Percentiles rank a stretch among this genome's conserved stretches.
phyloP scores from a whole-genome alignment of 2,888 invertebrate species.

The Drosophila engyochracea region DNA sequence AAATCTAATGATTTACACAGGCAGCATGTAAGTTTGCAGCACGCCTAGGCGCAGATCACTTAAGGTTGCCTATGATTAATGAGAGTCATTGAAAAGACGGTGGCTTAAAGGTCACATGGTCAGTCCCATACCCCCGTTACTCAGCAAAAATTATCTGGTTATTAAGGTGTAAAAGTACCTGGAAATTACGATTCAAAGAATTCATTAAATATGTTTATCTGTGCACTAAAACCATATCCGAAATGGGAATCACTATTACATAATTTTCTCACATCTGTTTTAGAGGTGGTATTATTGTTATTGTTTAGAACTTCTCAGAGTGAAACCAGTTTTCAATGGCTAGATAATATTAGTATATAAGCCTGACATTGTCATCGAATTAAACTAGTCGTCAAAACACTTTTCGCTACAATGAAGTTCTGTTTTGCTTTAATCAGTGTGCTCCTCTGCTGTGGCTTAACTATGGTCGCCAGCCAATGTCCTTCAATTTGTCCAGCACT shows the following conservation, averaged over 20 bases:
- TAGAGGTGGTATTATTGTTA: background rate
- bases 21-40: slow-evolving; percentile 7
- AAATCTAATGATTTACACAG: slow-evolving; percentile 5
- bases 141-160: background rate
- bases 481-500: slow-evolving; percentile 13
- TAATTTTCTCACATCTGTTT: background rate
- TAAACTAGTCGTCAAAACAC: slow-evolving; percentile 4
- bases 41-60: background rate
- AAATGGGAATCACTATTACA: slow-evolving; percentile 10
- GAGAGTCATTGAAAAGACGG: background rate
- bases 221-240: background rate
- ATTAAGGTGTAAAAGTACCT: slow-evolving; percentile 5
- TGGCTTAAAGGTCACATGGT: slow-evolving; percentile 15
- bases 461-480: slow-evolving; percentile 8
- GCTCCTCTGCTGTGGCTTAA: slow-evolving; percentile 23
- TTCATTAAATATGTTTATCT: slow-evolving; percentile 1
- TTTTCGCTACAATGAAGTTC: slow-evolving; percentile 25
- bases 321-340: slow-evolving; percentile 15
- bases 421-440: slow-evolving; percentile 26
- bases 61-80: slow-evolving; percentile 16
- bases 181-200: slow-evolving; percentile 14
- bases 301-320: slow-evolving; percentile 3
- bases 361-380: background rate
- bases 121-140: background rate
- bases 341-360: slow-evolving; percentile 24